A percentile compares a stretch with the other conserved stretches of the same genome.
Evolutionary conservation across 2,113 vertebrate species (phyloP).

Genomic region (Meriones unguiculatus): DNA sequence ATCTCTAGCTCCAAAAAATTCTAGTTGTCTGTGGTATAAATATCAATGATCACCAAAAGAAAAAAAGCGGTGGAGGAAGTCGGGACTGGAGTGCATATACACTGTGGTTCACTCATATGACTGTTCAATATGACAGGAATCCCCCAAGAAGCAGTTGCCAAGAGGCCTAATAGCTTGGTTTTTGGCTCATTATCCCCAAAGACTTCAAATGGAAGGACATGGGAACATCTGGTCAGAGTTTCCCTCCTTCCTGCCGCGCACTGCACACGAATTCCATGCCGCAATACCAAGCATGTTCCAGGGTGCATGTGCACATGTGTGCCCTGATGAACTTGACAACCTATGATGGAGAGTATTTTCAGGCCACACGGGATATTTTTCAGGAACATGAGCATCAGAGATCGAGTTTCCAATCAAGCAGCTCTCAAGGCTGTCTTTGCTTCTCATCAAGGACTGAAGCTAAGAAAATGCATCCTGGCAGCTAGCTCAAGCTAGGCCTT

Average conservation of each 20-base stretch:
- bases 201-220: neutral
- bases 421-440: neutral
- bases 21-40: neutral
- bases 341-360: neutral
- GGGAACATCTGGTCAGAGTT: neutral
- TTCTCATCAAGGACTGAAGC: neutral
- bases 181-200: neutral
- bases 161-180: neutral
- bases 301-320: neutral
- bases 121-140: neutral
- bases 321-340: neutral
- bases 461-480: neutral
- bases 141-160: neutral
- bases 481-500: neutral
- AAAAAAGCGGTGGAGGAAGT: neutral
- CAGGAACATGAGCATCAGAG: neutral
- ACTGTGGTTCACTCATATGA: neutral
- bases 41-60: neutral
- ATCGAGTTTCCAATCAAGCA: neutral
- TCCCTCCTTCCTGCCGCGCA: neutral
- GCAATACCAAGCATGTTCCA: neutral
- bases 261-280: neutral
- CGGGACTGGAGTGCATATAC: neutral
- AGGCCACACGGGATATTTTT: neutral
- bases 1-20: neutral